These are phyloP conservation scores for Rachycentron canadum DNA, from an alignment of 2,797 vertebrate species.

Conservation along the genomic window DNA sequence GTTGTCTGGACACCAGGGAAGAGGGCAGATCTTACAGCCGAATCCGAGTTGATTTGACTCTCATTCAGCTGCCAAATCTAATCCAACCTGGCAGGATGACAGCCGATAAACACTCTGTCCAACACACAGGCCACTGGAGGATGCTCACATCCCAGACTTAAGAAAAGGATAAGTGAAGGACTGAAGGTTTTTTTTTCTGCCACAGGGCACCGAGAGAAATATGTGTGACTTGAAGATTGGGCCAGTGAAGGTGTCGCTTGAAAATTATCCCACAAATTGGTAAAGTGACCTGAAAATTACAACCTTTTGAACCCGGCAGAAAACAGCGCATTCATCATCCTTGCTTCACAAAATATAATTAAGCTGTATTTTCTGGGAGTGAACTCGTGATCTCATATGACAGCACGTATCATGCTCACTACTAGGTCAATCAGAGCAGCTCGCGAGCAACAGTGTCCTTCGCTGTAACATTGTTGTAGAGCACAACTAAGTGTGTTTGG, in stretches of 20 bases:
- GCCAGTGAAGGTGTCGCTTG: constrained; percentile 25
- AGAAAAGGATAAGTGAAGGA: constrained; percentile 31
- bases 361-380: not conserved
- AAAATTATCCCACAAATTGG: constrained; percentile 32
- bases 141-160: constrained; percentile 15
- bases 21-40: constrained; percentile 16
- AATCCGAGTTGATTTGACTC: constrained; percentile 37
- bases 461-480: not conserved
- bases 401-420: constrained; percentile 11
- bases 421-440: not conserved
- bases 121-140: constrained; percentile 13
- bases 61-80: constrained; percentile 53
- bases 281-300: constrained; percentile 45
- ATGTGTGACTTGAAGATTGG: not conserved
- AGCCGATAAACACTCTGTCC: constrained; percentile 28
- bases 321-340: constrained; percentile 9
- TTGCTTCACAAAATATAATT: constrained; percentile 22
- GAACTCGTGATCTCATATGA: not conserved
- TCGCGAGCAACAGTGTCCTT: constrained; percentile 2
- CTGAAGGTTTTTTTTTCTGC: constrained; percentile 24
- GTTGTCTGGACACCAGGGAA: constrained; percentile 10
- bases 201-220: constrained; percentile 11
- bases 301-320: constrained; percentile 21
- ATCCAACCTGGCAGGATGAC: constrained; percentile 59
- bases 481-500: not conserved